Base-by-base conservation (phyloP, 1,140 invertebrate genomes). In the Pogonognathellus flavescens region DNA sequence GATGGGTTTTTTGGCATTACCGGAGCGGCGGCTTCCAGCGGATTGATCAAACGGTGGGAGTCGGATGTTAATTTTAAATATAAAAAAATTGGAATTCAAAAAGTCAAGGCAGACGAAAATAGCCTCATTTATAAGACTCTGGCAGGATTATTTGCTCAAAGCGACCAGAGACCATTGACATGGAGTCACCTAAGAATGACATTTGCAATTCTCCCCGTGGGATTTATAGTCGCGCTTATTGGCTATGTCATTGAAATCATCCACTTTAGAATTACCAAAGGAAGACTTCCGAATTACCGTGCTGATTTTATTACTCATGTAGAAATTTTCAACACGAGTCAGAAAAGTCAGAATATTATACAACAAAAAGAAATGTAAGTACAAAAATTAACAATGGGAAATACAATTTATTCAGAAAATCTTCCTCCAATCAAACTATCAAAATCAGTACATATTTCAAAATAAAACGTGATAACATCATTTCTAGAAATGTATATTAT, bases 1-100 rank as follows among this genome's bases (percentile, higher is more conserved):
- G 81, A 83, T 16, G n/a, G 20, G 0, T 83, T 83, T 18, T 31
- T 83, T 41, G 81, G 81, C 18, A 83, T 83, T 20, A 49, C 53
- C 2, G 53, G 53, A 1, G 31, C 55, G 5, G 53, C 14, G 0
- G 60, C 11, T 49, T 55, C 59, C 16, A 22, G 22, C 14, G 53
- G 57, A n/a, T n/a, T 83, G 1, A 22, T 60, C 16, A 14, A 59
- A n/a, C 22, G 22, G 41, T 83, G 81, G 81, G 18, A 62, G 41
- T 14, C 25, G 7, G 25, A 49, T 8, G 57, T 11, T 1, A 83
- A 52, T 49, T 53, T 49, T 14, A 49, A 49, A 60, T 60, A 31
- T n/a, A 83, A 83, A 16, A 31, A 60, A 49, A 83, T 60, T 20
- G 81, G 81, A 16, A 62, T 59, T 0, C 22, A 59, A 22, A 52